phyloP scores from a whole-genome alignment of 2,797 vertebrate species.

The Muraenolepis orangiensis region DNA sequence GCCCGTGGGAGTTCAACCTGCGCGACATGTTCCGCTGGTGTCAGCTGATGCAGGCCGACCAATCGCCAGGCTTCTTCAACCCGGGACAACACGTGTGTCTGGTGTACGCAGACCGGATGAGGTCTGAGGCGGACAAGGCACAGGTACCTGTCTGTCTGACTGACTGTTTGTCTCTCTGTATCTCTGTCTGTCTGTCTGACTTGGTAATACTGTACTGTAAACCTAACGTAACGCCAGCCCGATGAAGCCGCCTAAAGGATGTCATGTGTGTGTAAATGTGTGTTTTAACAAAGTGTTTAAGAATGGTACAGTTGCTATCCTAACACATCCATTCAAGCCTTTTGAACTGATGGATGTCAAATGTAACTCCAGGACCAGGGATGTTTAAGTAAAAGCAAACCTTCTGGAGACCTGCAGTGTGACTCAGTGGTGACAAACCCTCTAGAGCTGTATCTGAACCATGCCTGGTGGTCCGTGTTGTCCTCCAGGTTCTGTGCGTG shows the following conservation, averaged over 20 bases:
- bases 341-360: too few relatives aligned
- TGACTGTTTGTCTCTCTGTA: too few relatives aligned
- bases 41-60: slow-evolving; percentile 93
- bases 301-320: neutral
- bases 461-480: too few relatives aligned
- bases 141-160: slow-evolving; percentile 68
- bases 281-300: neutral
- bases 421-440: too few relatives aligned
- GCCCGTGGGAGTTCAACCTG: slow-evolving; percentile 98
- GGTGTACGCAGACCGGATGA: slow-evolving; percentile 93
- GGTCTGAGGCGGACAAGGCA: slow-evolving; percentile 83
- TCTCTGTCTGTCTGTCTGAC: too few relatives aligned
- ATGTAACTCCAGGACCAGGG: too few relatives aligned
- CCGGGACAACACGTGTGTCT: slow-evolving; percentile 90
- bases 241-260: neutral
- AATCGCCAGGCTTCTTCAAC: slow-evolving; percentile 86
- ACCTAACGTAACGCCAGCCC: neutral
- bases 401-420: too few relatives aligned
- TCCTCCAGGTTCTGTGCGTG: slow-evolving; percentile 78
- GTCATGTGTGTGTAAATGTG: neutral
- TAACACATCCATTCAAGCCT: neutral
- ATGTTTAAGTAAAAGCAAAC: too few relatives aligned
- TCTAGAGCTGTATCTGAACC: too few relatives aligned
- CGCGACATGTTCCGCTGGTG: slow-evolving; percentile 98
- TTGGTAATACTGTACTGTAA: neutral